Evolutionary conservation across 1,140 invertebrate genomes (phyloP).

Genomic region (Trichonephila inaurata): DNA sequence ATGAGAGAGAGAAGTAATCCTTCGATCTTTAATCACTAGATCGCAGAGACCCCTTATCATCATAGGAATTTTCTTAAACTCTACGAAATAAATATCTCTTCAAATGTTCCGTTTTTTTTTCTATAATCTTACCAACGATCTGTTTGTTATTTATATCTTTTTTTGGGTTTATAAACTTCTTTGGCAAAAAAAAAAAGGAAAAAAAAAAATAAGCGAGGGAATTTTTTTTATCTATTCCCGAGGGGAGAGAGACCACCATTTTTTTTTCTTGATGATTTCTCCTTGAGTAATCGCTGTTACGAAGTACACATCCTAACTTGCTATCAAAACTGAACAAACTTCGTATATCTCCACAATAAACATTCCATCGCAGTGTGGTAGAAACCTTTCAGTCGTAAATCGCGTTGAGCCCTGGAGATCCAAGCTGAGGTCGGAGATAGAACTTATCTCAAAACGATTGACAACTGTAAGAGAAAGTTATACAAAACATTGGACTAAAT

Average conservation of each 20-base stretch:
- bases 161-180: neutral
- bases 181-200: neutral
- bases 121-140: too few species aligned
- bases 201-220: neutral
- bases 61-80: too few species aligned
- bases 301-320: neutral
- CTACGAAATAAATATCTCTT: too few species aligned
- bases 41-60: too few species aligned
- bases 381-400: neutral
- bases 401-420: neutral
- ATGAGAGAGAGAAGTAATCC: too few species aligned
- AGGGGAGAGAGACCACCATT: neutral
- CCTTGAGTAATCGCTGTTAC: neutral
- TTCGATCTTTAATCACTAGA: too few species aligned
- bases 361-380: neutral
- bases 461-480: constrained; percentile 15
- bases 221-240: neutral
- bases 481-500: constrained; percentile 24
- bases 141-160: too few species aligned
- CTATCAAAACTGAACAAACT: neutral
- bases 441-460: neutral
- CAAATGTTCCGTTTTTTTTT: too few species aligned
- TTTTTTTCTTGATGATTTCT: neutral
- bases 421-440: neutral
- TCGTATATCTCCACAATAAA: neutral